Evolutionary conservation across 2,888 invertebrate genomes (phyloP), one percentile per base, ranked within the genome.

Genomic region (Pammene fasciana): DNA sequence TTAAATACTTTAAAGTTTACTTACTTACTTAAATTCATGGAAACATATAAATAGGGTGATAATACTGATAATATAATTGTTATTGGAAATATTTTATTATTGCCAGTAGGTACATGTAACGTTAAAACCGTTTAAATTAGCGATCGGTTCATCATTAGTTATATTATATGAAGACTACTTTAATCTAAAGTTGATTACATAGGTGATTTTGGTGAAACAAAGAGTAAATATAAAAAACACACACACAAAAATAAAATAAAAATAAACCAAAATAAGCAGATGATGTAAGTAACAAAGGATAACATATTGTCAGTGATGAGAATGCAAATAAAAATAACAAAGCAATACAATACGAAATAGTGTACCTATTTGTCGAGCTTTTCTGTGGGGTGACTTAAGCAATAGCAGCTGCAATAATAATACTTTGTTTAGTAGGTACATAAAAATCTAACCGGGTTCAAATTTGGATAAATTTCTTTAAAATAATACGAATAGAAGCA

Each of bases 391-490:
- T 92, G 92, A 89, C 90, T 92, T 90, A 92, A 90, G 82, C 92
- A 92, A 92, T 92, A 92, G 92, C 92, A 92, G 92, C 92, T 92
- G 92, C 81, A 92, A 92, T 80, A 77, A 86, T 78, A 90, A 91
- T 78, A 84, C 81, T 79, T 74, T 57, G 72, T 89, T 89, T 87
- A 89, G 83, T 89, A 79, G 81, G 79, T 82, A 85, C 80, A 82
- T 74, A 56, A 68, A 59, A 34, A 62, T 71, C 65, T 46, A 65
- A 50, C 52, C 0, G 38, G 16, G 26, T 56, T 54, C 16, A 54
- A 61, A 34, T 62, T 67, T 56, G 66, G 68, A 65, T 60, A 60
- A 18, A 18, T 43, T 45, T 14, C 34, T 13, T 34, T 14, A 8
- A 46, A 41, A 34, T 16, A 10, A 43, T 38, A 61, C 13, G 43